Evolutionary conservation across 2,113 vertebrate species (phyloP).

Genomic region (Gallinago undulata): DNA sequence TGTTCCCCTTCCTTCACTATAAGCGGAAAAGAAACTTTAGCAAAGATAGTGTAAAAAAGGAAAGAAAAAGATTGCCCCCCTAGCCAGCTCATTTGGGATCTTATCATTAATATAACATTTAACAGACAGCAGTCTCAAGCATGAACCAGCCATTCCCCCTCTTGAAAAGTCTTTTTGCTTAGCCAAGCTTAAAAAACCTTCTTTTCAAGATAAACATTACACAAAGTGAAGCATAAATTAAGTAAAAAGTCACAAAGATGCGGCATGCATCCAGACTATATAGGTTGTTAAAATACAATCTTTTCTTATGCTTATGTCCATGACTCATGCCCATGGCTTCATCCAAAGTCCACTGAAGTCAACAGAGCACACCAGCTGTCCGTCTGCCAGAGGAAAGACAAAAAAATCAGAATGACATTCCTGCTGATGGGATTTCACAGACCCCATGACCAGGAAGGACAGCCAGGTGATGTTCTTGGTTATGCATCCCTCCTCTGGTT

Average conservation of each 20-base stretch:
- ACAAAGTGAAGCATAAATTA: neutral
- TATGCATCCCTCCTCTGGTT: neutral
- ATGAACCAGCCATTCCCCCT: neutral
- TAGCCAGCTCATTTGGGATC: neutral
- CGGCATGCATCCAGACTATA: neutral
- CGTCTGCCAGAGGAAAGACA: neutral
- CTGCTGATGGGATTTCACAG: neutral
- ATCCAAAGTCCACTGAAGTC: neutral
- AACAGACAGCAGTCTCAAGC: neutral
- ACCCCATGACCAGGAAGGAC: neutral
- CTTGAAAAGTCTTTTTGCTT: slow-evolving; percentile 18
- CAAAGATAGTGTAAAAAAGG: slow-evolving; percentile 25
- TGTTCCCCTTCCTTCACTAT: neutral
- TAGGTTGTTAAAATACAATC: neutral
- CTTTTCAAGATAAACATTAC: slow-evolving; percentile 2
- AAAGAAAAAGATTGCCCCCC: slow-evolving; percentile 36
- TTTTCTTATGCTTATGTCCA: neutral
- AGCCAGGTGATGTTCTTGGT: neutral
- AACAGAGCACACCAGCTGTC: neutral
- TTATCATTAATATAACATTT: slow-evolving; percentile 55
- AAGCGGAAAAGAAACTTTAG: slow-evolving; percentile 46
- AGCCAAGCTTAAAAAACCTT: neutral
- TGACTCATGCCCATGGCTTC: neutral
- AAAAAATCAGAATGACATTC: neutral
- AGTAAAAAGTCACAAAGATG: neutral